Evolutionary conservation across 2,888 invertebrate genomes (phyloP).

Genomic region (Drosophila birchii): DNA sequence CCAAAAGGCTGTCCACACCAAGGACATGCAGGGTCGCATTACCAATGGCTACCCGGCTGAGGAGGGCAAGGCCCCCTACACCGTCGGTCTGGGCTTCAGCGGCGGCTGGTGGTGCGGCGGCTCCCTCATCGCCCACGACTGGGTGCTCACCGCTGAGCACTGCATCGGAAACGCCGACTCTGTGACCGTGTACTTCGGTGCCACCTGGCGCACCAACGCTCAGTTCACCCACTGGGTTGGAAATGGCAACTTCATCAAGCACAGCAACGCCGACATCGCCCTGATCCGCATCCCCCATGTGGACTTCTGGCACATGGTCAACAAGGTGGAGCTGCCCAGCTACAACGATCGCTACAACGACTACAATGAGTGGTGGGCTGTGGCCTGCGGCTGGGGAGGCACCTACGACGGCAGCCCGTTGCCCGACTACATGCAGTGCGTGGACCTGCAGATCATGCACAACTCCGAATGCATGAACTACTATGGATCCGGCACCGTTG

Average conservation of each 20-base stretch:
- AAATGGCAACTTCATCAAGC: constrained; percentile 58
- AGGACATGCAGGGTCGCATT: constrained; percentile 42
- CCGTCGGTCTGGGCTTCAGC: constrained; percentile 72
- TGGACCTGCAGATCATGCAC: constrained; percentile 68
- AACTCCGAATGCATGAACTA: constrained; percentile 82
- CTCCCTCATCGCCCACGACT: constrained; percentile 58
- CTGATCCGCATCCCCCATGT: constrained; percentile 57
- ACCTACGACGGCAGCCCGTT: constrained; percentile 66
- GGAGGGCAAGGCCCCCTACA: constrained; percentile 72
- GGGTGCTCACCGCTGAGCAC: constrained; percentile 71
- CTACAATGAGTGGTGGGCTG: constrained; percentile 45
- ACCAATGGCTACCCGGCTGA: constrained; percentile 40
- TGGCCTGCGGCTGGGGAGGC: constrained; percentile 65
- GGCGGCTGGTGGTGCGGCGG: constrained; percentile 73
- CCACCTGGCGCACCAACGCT: constrained; percentile 64
- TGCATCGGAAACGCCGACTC: constrained; percentile 52
- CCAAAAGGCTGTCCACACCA: constrained; percentile 41
- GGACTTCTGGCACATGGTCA: constrained; percentile 39
- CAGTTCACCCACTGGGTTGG: constrained; percentile 55
- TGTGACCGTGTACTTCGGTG: constrained; percentile 65
- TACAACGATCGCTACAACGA: constrained; percentile 36
- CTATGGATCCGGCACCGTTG: constrained; percentile 72
- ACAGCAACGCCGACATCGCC: constrained; percentile 63
- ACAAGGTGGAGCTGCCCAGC: constrained; percentile 39
- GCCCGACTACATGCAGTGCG: constrained; percentile 68